A percentile compares a stretch with the other conserved stretches of the same genome.
Conservation (phyloP, 2,113 vertebrate genomes). For the Carassius gibelio region DNA sequence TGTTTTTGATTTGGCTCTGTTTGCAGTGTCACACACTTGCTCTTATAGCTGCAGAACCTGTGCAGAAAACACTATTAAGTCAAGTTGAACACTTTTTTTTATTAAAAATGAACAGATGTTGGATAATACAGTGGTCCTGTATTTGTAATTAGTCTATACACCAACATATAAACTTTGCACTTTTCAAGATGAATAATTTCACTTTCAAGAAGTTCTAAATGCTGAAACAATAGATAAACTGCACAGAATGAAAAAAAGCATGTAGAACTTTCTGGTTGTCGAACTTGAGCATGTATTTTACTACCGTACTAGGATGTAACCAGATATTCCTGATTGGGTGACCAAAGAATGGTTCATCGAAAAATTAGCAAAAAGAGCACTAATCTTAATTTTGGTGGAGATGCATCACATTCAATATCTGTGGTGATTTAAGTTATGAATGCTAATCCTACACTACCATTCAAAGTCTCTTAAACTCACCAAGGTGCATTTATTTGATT, state of each 20-base stretch:
- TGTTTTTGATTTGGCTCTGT: conserved; percentile 25
- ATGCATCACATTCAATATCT: no score
- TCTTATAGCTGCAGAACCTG: conserved; percentile 24
- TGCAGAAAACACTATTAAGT: not conserved
- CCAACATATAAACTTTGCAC: not conserved
- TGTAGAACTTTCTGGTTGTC: not conserved
- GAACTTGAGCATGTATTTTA: not conserved
- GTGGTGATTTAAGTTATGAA: no score
- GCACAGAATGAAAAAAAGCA: not conserved
- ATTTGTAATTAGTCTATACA: not conserved
- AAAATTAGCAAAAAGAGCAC: not conserved
- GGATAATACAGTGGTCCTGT: not conserved
- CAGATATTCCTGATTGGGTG: not conserved
- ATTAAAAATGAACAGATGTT: not conserved
- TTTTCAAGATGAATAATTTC: not conserved
- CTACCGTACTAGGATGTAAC: not conserved
- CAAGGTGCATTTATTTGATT: no score
- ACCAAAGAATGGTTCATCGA: not conserved
- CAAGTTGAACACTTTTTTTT: not conserved
- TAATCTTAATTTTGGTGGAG: no score
- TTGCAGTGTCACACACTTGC: not conserved
- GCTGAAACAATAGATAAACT: not conserved
- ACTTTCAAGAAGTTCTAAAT: not conserved
- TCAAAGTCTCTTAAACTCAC: no score
- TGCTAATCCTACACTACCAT: no score